Percentiles rank a stretch among this genome's conserved stretches.
Evolutionary conservation across 2,113 vertebrate species (phyloP).

Genomic region (Cyanoramphus novaezelandiae): DNA sequence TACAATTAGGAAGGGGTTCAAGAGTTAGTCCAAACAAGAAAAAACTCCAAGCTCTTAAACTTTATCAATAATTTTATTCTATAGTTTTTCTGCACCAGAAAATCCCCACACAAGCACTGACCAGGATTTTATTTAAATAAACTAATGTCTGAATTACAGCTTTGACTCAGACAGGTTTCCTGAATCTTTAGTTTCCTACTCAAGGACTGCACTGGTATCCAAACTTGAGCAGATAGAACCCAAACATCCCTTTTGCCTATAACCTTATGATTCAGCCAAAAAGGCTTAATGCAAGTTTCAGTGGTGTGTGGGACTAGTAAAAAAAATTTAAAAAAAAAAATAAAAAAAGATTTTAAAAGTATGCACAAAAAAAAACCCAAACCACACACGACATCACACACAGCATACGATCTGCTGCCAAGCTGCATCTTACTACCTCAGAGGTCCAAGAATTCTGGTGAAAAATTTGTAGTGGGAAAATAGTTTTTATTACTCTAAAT

Average conservation of each 20-base stretch:
- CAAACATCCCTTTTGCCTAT: not conserved
- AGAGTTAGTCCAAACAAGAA: constrained; percentile 52
- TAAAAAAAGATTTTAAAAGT: not conserved
- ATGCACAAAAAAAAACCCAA: not conserved
- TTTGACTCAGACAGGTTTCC: not conserved
- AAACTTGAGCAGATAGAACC: not conserved
- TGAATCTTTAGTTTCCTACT: not conserved
- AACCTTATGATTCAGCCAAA: not conserved
- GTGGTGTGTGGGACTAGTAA: not conserved
- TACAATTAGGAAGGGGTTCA: constrained; percentile 67
- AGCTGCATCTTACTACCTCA: not conserved
- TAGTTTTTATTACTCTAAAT: not conserved
- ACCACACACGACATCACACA: not conserved
- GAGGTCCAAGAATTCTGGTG: not conserved
- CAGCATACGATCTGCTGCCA: not conserved
- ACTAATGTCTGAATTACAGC: not conserved
- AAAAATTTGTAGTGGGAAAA: not conserved
- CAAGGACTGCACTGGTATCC: not conserved
- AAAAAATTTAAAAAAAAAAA: not conserved
- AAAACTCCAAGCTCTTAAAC: not conserved
- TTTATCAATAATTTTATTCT: not conserved
- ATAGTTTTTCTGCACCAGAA: not conserved
- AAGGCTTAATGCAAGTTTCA: not conserved
- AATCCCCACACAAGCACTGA: not conserved
- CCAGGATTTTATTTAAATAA: not conserved